Evolutionary conservation across 2,113 vertebrate genomes (phyloP).

Genomic region (Hippocampus guttulatus): DNA sequence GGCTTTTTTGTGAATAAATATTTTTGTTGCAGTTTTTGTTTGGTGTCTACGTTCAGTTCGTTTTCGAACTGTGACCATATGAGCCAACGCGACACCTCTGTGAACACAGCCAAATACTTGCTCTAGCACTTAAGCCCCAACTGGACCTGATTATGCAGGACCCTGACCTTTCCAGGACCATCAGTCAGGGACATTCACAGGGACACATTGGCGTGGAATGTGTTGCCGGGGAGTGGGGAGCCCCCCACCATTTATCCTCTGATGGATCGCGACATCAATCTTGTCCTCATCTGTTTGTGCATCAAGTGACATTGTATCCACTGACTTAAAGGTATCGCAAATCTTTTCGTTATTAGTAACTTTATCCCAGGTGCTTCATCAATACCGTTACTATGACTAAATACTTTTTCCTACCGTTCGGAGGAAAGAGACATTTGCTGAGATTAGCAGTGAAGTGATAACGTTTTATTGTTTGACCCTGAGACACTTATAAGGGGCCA

Average conservation of each 20-base stretch:
- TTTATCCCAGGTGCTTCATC: not conserved
- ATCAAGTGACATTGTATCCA: not conserved
- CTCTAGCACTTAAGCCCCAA: not conserved
- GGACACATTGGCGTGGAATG: not conserved
- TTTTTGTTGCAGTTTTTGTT: no score
- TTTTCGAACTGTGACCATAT: not conserved
- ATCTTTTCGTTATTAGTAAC: not conserved
- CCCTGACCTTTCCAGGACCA: not conserved
- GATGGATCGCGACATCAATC: not conserved
- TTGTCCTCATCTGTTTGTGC: not conserved
- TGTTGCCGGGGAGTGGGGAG: not conserved
- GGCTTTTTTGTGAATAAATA: no score
- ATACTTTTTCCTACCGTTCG: not conserved
- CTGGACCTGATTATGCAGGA: not conserved
- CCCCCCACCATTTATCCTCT: not conserved
- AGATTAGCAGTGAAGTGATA: not conserved
- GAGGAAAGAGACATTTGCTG: not conserved
- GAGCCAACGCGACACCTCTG: not conserved
- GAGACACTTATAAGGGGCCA: not conserved
- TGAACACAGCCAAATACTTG: not conserved
- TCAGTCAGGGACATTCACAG: conserved; percentile 8
- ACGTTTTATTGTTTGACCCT: not conserved
- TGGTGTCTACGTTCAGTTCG: no score
- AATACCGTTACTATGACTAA: not conserved
- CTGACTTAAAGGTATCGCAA: not conserved